Base-by-base conservation (phyloP, 2,797 vertebrate species). In the Trematomus bernacchii region DNA sequence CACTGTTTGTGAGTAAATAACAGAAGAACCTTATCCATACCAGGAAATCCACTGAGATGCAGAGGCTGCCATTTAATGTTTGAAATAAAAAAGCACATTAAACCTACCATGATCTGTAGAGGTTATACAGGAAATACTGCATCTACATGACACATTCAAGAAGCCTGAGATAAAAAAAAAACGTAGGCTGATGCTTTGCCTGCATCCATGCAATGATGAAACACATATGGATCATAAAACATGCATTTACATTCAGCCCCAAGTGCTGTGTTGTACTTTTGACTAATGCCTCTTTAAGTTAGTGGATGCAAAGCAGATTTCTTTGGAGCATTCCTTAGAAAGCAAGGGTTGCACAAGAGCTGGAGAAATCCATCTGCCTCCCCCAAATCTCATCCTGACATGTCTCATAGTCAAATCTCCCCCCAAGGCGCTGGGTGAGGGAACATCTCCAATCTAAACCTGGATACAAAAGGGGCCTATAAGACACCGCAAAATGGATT, bases 401-500 rank as follows among this genome's bases (percentile, higher is more conserved):
- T 83, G 87, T 94, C 90, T 93, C 92, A 91, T 89, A 92, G 93
- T 90, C 88, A 93, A 94, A 94, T 93, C 92, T 90, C 88, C 86
- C 92, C 94, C 92, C 89, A 86, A 91, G 94, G 94, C 93, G 78
- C 70, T 76, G 68, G 87, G 94, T 92, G 88, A 95, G 92, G 91
- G 91, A 94, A 94, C 92, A 92, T 94, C 92, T 93, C 92, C 85
- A 87, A 82, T 94, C 89, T 94, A 91, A 92, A 93, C 90, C 87
- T 90, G 89, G 91, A 90, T 92, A 95, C 92, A 95, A 95, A 93
- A 76, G 85, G 27, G 84, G 85, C 92, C 91, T 87, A 88, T 91
- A 92, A 95, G 89, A 93, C 87, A 94, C 86, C 88, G 88, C 91
- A 93, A 92, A 94, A 94, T 85, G 93, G 94, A 95, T 94, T 94